These are phyloP conservation scores for Spilosoma lubricipeda DNA, from an alignment of 2,888 invertebrate species.

Conservation along the genomic window DNA sequence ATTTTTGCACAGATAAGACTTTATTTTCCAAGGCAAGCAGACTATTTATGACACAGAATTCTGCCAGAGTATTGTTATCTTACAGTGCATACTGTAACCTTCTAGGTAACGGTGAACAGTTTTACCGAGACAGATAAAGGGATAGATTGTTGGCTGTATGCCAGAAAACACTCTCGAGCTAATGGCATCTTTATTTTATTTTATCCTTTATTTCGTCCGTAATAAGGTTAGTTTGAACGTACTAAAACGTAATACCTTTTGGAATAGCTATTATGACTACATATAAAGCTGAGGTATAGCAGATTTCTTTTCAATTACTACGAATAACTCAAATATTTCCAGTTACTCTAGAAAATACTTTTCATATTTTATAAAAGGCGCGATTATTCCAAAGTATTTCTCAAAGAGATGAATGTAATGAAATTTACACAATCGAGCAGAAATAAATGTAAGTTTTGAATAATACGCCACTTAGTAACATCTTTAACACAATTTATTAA, in stretches of 20 bases:
- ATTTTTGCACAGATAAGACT: background rate
- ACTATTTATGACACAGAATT: constrained; percentile 10
- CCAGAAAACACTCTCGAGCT: constrained; percentile 21
- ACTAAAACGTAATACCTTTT: background rate
- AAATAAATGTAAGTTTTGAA: background rate
- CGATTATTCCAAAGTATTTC: background rate
- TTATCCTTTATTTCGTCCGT: background rate
- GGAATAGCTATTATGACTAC: background rate
- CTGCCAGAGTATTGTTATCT: constrained; percentile 18
- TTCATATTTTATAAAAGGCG: too few relatives aligned
- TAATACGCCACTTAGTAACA: background rate
- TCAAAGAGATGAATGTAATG: background rate
- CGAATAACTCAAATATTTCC: background rate
- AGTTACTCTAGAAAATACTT: background rate
- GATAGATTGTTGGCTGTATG: constrained; percentile 26
- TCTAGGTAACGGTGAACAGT: constrained; percentile 20
- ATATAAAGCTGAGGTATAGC: background rate
- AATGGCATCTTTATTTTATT: background rate
- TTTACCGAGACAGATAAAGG: constrained; percentile 20
- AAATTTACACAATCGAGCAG: background rate
- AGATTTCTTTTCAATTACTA: background rate
- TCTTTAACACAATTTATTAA: too few relatives aligned
- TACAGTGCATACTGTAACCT: constrained; percentile 18
- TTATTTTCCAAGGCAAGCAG: constrained; percentile 4
- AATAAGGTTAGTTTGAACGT: background rate